phyloP scores from a whole-genome alignment of 2,888 invertebrate genomes.

The Pheosia tremula region DNA sequence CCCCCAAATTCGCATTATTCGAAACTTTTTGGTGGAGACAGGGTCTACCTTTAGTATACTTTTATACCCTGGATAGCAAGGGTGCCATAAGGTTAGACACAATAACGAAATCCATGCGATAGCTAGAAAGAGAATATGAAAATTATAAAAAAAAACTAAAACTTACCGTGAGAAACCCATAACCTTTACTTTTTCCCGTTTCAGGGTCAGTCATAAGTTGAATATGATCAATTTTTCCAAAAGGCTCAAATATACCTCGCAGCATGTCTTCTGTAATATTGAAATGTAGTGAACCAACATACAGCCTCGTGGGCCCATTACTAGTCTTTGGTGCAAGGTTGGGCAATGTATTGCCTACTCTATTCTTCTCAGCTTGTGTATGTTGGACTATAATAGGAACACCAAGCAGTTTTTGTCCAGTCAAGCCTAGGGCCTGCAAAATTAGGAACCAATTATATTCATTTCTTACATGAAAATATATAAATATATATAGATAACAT shows the following conservation, averaged over 20 bases:
- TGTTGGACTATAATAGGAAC: conserved; percentile 99
- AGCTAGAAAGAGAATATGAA: too few relatives aligned
- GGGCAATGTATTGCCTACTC: conserved; percentile 94
- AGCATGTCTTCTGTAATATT: conserved; percentile 99
- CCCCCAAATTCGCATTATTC: too few relatives aligned
- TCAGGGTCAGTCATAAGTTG: conserved; percentile 98
- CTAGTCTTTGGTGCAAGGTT: conserved; percentile 94
- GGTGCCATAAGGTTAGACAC: too few relatives aligned
- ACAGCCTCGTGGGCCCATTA: conserved; percentile 97
- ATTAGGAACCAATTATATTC: background rate
- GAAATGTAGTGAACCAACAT: conserved; percentile 98
- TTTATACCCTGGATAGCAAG: too few relatives aligned
- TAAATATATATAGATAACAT: background rate
- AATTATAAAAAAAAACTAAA: conserved; percentile 1
- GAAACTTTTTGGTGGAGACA: too few relatives aligned
- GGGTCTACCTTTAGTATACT: too few relatives aligned
- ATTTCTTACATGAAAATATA: conserved; percentile 3
- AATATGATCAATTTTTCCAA: conserved; percentile 98
- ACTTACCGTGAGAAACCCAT: conserved; percentile 97
- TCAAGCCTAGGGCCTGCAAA: conserved; percentile 94
- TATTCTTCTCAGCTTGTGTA: conserved; percentile 97
- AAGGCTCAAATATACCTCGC: conserved; percentile 98
- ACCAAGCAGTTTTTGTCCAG: conserved; percentile 97
- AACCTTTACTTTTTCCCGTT: conserved; percentile 97
- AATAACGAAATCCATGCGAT: too few relatives aligned